Evolutionary conservation across 2,113 vertebrate genomes (phyloP).

Genomic region (Pollimyrus isidori): DNA sequence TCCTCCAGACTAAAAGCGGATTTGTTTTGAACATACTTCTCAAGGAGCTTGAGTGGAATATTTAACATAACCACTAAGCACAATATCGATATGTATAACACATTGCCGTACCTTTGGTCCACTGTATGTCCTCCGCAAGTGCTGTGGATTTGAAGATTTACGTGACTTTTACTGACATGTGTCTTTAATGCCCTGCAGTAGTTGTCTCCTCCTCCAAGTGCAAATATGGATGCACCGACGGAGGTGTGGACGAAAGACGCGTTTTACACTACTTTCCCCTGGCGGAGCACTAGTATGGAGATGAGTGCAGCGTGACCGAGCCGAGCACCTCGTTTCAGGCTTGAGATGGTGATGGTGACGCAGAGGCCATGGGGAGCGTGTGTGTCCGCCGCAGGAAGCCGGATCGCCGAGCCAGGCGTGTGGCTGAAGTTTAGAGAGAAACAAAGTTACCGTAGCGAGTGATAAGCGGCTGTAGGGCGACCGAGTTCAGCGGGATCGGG

Average conservation of each 20-base stretch:
- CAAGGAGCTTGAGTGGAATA: background rate
- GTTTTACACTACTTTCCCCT: background rate
- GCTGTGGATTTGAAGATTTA: background rate
- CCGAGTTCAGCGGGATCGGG: background rate
- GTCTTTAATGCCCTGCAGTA: constrained; percentile 5
- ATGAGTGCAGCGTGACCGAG: background rate
- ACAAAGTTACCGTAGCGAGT: background rate
- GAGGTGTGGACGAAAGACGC: background rate
- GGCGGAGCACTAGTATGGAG: background rate
- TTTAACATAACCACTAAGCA: background rate
- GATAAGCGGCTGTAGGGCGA: background rate
- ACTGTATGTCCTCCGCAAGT: too few relatives aligned
- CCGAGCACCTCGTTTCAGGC: background rate
- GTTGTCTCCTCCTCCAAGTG: background rate
- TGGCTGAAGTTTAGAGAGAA: background rate
- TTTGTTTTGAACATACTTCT: background rate
- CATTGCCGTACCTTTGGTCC: background rate
- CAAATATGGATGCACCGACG: background rate
- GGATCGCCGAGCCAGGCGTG: background rate
- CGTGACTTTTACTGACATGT: background rate
- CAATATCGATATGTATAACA: background rate
- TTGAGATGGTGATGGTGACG: background rate
- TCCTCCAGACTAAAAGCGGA: background rate
- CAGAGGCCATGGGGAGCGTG: background rate
- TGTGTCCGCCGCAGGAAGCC: background rate